phyloP scores from a whole-genome alignment of 2,113 vertebrate genomes.

The Tachycineta bicolor region DNA sequence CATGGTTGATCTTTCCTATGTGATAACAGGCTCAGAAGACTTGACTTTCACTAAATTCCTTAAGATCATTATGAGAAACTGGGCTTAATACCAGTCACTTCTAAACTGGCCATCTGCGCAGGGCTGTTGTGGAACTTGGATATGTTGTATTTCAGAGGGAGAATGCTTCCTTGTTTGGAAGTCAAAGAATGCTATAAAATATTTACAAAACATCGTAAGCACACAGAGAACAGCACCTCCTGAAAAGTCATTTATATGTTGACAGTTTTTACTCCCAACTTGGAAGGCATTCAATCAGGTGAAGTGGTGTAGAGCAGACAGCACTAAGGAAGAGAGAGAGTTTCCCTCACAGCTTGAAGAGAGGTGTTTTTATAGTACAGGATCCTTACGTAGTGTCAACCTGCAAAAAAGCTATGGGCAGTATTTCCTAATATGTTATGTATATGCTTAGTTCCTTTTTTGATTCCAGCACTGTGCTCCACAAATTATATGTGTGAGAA shows the following conservation, averaged over 20 bases:
- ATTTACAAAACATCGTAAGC: background rate
- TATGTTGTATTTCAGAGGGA: background rate
- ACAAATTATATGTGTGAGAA: background rate
- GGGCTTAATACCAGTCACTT: background rate
- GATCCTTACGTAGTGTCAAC: background rate
- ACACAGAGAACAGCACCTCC: background rate
- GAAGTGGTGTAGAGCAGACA: background rate
- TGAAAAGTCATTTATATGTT: background rate
- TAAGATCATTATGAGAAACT: background rate
- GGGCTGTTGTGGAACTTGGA: background rate
- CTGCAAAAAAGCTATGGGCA: background rate
- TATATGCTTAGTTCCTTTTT: background rate
- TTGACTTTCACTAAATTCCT: background rate
- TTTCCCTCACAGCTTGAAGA: background rate
- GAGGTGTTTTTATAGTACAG: background rate
- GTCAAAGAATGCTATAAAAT: background rate
- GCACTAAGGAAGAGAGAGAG: background rate
- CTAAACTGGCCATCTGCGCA: background rate
- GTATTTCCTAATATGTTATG: accelerated
- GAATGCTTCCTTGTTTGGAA: background rate
- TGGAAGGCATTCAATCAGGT: background rate
- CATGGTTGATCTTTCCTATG: background rate
- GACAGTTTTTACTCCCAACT: background rate
- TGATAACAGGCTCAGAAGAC: background rate
- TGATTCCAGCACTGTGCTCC: background rate